Base-by-base conservation (phyloP, 2,113 vertebrate species). In the Odontesthes bonariensis region DNA sequence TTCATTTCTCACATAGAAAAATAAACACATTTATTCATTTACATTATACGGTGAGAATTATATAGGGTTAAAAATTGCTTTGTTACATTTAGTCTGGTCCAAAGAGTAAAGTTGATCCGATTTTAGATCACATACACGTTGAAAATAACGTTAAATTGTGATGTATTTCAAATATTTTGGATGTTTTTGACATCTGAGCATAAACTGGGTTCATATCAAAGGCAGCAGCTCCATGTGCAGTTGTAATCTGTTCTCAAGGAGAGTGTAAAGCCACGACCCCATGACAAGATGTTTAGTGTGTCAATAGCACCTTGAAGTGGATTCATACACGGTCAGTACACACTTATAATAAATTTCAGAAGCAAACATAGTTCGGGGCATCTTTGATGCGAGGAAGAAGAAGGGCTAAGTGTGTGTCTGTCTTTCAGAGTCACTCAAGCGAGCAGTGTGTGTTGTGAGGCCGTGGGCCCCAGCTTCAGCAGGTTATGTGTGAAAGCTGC, bases 381-480 rank as follows among this genome's bases (percentile, higher is more conserved):
- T 69, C 71, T 80, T 65, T 86, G 83, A 86, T 84, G 84, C 35
- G 20, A 46, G 60, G 47, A 69, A 49, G 73, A 67, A 44, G 51
- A 62, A 82, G 63, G 22, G 55, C 8, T 51, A 38, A 79, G 75
- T 84, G 63, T 68, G 79, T 35, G 40, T 77, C 69, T 5, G 59
- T 81, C 83, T 87, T 91, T 91, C 83, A 82, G 79, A 83, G 65
- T 76, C 86, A 81, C 62, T 75, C 77, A 31, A 89, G 91, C 87
- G 77, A 79, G 71, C 0, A 66, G 16, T 20, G 52, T 63, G 58
- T 66, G 54, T 53, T 72, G 64, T 49, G 64, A 64, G 84, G 61
- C 60, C 0, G 35, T 42, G 80, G 81, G 79, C 76, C 84, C 78
- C 83, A 0, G 56, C 49, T 73, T 61, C 73, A 60, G 76, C 80